Base-by-base conservation (phyloP, 2,888 invertebrate genomes). In the Iselma pallidipennis region DNA sequence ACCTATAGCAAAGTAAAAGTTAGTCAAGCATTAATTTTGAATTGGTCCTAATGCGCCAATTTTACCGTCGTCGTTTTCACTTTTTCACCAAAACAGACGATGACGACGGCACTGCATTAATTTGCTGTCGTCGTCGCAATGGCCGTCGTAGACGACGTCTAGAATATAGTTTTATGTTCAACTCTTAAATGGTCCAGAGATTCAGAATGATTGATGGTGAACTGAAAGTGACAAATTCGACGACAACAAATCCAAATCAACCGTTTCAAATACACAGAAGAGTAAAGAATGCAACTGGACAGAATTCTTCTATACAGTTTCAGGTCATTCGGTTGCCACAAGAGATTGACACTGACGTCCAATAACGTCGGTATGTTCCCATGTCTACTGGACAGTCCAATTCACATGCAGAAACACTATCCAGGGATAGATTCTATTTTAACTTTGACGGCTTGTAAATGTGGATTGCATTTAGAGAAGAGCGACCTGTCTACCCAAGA, bases 1-100 rank as follows among this genome's bases (percentile, higher is more conserved):
- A n/a, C n/a, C 16, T 16, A 16, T 9, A 16, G 16, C n/a, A n/a
- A n/a, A n/a, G n/a, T 49, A 59, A 57, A 62, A 62, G 55, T 62
- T 62, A 52, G 54, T 55, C 56, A 59, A 51, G 67, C 63, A 63
- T 67, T 67, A 67, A 67, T 67, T 65, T 65, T 59, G 64, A 65
- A 67, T 67, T 63, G 61, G 63, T 59, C 54, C 29, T 67, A 67
- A 67, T 67, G 65, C 58, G 28, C 63, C 63, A 67, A 65, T 61
- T 63, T 65, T 61, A 66, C 61, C 57, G 63, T 61, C 63, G 61
- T 59, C 65, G 63, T 61, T 57, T 48, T 60, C 63, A 63, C 56
- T 67, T 61, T 59, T 65, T 65, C 60, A 56, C 55, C 53, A 49
- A 59, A 60, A 16, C 16, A 37, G 37, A 37, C 16, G 37, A 16